Evolutionary conservation across 1,140 invertebrate genomes (phyloP).

Genomic region (Drosophila hydei): DNA sequence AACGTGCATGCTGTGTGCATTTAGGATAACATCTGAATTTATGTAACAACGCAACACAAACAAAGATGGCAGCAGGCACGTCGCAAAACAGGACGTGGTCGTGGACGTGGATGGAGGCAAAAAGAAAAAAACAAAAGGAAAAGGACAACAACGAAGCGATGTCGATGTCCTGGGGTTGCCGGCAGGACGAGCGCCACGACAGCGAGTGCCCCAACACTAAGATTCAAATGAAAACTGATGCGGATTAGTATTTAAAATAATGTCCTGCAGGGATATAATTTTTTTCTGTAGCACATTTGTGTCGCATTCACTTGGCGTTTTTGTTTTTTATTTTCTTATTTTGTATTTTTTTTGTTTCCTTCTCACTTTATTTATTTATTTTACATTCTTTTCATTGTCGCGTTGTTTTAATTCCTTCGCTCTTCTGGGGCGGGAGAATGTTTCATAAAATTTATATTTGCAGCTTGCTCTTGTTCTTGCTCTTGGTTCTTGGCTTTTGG

Average conservation of each 20-base stretch:
- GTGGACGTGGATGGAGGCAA: background rate
- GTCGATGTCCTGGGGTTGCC: conserved; percentile 62
- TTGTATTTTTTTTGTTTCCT: conserved; percentile 49
- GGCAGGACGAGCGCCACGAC: conserved; percentile 19
- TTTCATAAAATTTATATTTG: conserved; percentile 83
- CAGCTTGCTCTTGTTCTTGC: conserved; percentile 52
- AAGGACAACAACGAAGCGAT: conserved; percentile 18
- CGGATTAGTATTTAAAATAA: conserved; percentile 84
- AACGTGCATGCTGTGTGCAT: conserved; percentile 81
- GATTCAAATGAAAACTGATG: conserved; percentile 83
- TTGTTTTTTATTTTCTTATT: conserved; percentile 29
- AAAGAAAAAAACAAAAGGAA: background rate
- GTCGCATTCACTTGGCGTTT: conserved; percentile 50
- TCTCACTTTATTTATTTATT: conserved; percentile 67
- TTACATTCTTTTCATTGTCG: conserved; percentile 56
- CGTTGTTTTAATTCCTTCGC: conserved; percentile 71
- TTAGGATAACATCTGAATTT: conserved; percentile 83
- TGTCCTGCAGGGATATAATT: conserved; percentile 84
- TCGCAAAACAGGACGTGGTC: conserved; percentile 46
- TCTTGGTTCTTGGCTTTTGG: background rate
- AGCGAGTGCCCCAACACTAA: conserved; percentile 38
- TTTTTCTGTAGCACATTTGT: conserved; percentile 45
- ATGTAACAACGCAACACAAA: conserved; percentile 73
- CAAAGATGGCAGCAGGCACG: conserved; percentile 76
- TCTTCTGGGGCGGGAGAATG: conserved; percentile 54